A percentile compares a stretch with the other conserved stretches of the same genome.
These are phyloP conservation scores for Neuroterus valhalla DNA, from an alignment of 1,140 invertebrate genomes.

Conservation along the genomic window DNA sequence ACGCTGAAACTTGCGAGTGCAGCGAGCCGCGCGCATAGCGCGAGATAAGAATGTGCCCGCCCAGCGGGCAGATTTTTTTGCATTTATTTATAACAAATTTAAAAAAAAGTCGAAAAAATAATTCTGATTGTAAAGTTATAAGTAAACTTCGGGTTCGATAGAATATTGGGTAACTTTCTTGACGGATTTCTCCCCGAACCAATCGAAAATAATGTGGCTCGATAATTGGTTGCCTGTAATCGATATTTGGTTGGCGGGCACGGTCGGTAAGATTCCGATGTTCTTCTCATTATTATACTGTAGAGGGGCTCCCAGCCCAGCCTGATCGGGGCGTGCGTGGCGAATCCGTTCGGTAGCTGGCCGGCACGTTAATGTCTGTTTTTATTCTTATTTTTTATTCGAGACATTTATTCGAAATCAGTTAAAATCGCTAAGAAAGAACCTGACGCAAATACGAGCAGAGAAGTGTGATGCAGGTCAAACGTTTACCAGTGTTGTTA, in stretches of 20 bases:
- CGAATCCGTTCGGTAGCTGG: background rate
- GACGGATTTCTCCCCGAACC: background rate
- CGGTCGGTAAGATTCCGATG: background rate
- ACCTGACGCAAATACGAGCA: background rate
- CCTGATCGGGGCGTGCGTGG: background rate
- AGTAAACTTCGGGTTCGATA: background rate
- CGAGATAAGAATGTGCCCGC: too few species aligned
- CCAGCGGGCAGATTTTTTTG: too few species aligned
- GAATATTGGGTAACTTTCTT: background rate
- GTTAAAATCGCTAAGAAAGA: background rate
- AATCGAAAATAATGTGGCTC: background rate
- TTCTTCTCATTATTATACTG: constrained; percentile 8
- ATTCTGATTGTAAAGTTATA: too few species aligned
- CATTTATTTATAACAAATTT: too few species aligned
- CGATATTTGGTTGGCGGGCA: background rate
- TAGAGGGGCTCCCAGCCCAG: background rate
- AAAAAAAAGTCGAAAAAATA: too few species aligned
- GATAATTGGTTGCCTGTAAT: constrained; percentile 7
- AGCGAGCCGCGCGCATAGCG: too few species aligned
- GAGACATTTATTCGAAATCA: background rate
- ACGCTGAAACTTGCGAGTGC: too few species aligned
- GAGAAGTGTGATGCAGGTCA: background rate
- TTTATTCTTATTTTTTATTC: background rate
- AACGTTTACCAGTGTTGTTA: background rate
- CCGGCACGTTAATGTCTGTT: background rate